Base-by-base conservation (phyloP, 2,113 vertebrate genomes). In the Dicrurus megarhynchus region DNA sequence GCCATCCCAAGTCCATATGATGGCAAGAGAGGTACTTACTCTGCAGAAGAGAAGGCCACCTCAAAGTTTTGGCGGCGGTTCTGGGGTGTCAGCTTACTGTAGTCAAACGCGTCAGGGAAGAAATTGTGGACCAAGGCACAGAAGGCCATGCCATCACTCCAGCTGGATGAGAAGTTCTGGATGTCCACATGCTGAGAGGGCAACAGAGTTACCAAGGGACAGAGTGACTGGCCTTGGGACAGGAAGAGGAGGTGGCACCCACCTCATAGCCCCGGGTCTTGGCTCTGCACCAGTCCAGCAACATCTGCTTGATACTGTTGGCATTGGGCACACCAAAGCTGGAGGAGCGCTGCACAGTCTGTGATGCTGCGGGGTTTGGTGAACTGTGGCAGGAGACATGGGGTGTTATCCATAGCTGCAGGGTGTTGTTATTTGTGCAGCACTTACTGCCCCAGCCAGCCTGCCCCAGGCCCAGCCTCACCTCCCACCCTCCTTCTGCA, bases 231-330 rank as follows among this genome's bases (percentile, higher is more conserved):
- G 35, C 44, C 15, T 33, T 18, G 14, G 65, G 37, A 68, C 1
- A 8, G 56, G 57, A 27, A 70, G 16, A 80, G 41, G 30, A 76
- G 22, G 16, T 27, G 28, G 39, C n/a, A 76, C 98, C 97, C 93
- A 99, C 99, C 98, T 99, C 98, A 3, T 99, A 99, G 55, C 98
- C 99, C 11, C 99, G 98, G 3, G 99, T 99, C 97, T 99, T 99
- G 70, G 99, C 99, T 64, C 99, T 98, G 97, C 99, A 99, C 99
- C 99, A 99, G 96, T 99, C 99, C 69, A 99, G 98, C 94, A 99
- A 98, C 99, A 99, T 99, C 97, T 99, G 99, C 95, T 99, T 99
- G 98, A 99, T 99, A 97, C 99, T 99, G 98, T 98, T 99, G 76
- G 99, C 99, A 0, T 99, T 99, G 89, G 99, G 99, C n/a, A 99